These are phyloP conservation scores for Sphenopsis melanotis DNA, from an alignment of 2,797 vertebrate species.

Conservation along the genomic window DNA sequence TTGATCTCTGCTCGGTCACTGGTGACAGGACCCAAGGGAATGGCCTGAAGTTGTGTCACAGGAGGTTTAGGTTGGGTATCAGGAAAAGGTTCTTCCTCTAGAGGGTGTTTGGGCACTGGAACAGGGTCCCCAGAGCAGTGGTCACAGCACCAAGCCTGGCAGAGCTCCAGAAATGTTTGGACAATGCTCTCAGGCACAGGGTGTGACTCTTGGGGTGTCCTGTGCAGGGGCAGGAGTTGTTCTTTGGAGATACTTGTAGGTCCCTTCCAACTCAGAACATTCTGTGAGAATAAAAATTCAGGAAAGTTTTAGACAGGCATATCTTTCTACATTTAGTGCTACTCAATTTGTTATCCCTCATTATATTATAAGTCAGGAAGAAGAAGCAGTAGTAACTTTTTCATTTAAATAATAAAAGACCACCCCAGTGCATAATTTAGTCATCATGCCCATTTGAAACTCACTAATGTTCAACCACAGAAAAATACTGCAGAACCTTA, in stretches of 20 bases:
- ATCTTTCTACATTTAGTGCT: background rate
- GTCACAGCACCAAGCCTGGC: background rate
- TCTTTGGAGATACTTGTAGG: background rate
- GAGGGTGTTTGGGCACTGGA: background rate
- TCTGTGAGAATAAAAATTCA: background rate
- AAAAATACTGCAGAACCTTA: background rate
- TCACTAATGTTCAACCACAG: background rate
- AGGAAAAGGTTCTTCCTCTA: background rate
- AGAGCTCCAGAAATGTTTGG: accelerated
- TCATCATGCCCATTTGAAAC: background rate
- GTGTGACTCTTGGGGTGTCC: background rate
- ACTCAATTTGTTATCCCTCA: background rate
- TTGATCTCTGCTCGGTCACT: background rate
- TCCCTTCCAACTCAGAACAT: background rate
- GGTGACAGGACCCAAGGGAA: accelerated
- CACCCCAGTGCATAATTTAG: background rate
- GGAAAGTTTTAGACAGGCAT: background rate
- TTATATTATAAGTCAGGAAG: background rate
- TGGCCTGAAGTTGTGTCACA: accelerated
- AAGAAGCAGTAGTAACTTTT: background rate
- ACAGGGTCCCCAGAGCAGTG: accelerated
- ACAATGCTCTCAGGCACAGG: accelerated
- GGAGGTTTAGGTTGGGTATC: background rate
- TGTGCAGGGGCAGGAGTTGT: background rate
- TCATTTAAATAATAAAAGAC: background rate